phyloP scores from a whole-genome alignment of 2,113 vertebrate species.

The Salvator merianae region DNA sequence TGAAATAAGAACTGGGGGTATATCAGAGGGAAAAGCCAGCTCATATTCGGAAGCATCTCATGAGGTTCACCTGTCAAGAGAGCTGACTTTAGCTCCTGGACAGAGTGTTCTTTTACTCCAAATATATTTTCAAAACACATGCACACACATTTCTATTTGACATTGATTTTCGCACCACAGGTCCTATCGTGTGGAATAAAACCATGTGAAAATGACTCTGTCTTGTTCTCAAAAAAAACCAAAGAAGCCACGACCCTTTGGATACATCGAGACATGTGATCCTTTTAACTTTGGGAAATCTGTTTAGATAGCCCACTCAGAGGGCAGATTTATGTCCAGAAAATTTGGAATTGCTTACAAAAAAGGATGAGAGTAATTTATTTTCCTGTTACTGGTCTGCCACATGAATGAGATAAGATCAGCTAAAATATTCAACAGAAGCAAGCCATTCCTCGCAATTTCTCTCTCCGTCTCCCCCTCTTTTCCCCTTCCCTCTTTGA shows the following conservation, averaged over 20 bases:
- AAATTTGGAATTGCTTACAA: constrained; percentile 86
- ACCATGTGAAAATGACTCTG: constrained; percentile 71
- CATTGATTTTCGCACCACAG: constrained; percentile 44
- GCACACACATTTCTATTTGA: neutral
- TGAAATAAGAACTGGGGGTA: constrained; percentile 28
- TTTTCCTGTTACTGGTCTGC: constrained; percentile 87
- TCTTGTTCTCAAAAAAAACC: constrained; percentile 73
- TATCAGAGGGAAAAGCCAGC: constrained; percentile 36
- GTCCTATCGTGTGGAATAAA: constrained; percentile 71
- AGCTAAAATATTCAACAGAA: constrained; percentile 85
- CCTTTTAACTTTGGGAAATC: constrained; percentile 79
- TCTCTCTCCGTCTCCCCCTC: constrained; percentile 27
- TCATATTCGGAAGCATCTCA: constrained; percentile 43
- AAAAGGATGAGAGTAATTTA: constrained; percentile 86
- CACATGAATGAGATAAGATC: constrained; percentile 86
- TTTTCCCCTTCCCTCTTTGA: constrained; percentile 77
- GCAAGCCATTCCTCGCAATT: constrained; percentile 75
- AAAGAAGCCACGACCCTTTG: constrained; percentile 74
- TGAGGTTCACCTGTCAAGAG: constrained; percentile 44
- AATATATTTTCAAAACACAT: constrained; percentile 15
- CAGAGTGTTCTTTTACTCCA: constrained; percentile 21
- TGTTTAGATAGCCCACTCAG: constrained; percentile 76
- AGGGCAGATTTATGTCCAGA: constrained; percentile 85
- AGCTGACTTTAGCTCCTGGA: constrained; percentile 48
- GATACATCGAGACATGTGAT: constrained; percentile 71